A percentile compares a stretch with the other conserved stretches of the same genome.
These are phyloP conservation scores for Patella depressa DNA, from an alignment of 2,888 invertebrate species.

Conservation along the genomic window DNA sequence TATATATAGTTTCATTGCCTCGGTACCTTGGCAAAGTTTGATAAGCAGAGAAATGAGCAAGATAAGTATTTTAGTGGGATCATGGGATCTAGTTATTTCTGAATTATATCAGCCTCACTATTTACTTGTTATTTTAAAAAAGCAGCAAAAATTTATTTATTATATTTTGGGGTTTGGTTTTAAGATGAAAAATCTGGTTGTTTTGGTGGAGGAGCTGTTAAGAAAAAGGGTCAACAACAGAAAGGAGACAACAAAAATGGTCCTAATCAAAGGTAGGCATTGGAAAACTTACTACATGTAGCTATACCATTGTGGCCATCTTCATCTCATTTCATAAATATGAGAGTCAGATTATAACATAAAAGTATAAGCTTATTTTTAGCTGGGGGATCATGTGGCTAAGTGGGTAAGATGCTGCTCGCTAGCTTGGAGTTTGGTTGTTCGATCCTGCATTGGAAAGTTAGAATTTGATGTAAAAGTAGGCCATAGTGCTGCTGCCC, in stretches of 20 bases:
- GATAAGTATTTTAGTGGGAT: neutral
- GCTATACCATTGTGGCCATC: neutral
- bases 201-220: conserved; percentile 92
- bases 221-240: conserved; percentile 73
- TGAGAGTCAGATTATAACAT: too few relatives aligned
- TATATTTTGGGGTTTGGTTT: neutral
- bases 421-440: too few relatives aligned
- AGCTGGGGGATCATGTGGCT: too few relatives aligned
- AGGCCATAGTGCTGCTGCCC: too few relatives aligned
- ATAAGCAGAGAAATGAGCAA: neutral
- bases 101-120: neutral
- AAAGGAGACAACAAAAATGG: conserved; percentile 23
- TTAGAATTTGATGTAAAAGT: too few relatives aligned
- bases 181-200: conserved; percentile 77
- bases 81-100: neutral
- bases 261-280: conserved; percentile 48
- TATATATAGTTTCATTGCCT: too few relatives aligned
- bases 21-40: too few relatives aligned
- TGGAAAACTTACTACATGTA: neutral
- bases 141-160: conserved; percentile 19
- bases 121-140: conserved; percentile 34
- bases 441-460: too few relatives aligned
- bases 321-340: neutral
- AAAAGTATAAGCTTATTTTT: too few relatives aligned
- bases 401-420: too few relatives aligned